Evolutionary conservation across 2,888 invertebrate species (phyloP).

Genomic region (Cecidostiba fungosa): DNA sequence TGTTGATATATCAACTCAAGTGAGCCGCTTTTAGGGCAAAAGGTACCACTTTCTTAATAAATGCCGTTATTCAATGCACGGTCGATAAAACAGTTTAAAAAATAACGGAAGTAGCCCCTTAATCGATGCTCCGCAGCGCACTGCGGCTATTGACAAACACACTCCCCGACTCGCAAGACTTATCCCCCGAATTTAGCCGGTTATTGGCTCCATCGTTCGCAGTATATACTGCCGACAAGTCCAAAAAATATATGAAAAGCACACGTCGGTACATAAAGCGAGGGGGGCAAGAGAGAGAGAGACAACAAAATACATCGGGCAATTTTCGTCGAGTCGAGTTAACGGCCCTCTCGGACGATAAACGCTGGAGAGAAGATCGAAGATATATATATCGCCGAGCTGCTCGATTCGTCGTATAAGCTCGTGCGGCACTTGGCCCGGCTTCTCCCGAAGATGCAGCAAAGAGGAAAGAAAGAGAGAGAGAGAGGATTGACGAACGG

Average conservation of each 20-base stretch:
- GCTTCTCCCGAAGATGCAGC: not conserved
- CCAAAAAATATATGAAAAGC: not conserved
- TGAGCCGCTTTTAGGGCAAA: not conserved
- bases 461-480: not conserved
- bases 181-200: not conserved
- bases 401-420: constrained; percentile 50
- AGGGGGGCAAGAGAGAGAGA: constrained; percentile 20
- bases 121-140: not conserved
- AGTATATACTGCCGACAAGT: not conserved
- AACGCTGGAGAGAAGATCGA: constrained; percentile 29
- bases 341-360: constrained; percentile 54
- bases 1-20: not conserved
- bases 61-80: not conserved
- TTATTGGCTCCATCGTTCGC: not conserved
- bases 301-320: constrained; percentile 52
- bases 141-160: not conserved
- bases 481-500: constrained; percentile 41
- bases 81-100: constrained; percentile 1
- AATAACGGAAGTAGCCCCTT: not conserved
- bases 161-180: not conserved
- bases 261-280: not conserved
- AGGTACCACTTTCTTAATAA: not conserved
- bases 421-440: not conserved
- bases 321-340: constrained; percentile 55
- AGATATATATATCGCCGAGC: not conserved